Evolutionary conservation across 1,140 invertebrate species (phyloP).

Genomic region (Papilio machaon): DNA sequence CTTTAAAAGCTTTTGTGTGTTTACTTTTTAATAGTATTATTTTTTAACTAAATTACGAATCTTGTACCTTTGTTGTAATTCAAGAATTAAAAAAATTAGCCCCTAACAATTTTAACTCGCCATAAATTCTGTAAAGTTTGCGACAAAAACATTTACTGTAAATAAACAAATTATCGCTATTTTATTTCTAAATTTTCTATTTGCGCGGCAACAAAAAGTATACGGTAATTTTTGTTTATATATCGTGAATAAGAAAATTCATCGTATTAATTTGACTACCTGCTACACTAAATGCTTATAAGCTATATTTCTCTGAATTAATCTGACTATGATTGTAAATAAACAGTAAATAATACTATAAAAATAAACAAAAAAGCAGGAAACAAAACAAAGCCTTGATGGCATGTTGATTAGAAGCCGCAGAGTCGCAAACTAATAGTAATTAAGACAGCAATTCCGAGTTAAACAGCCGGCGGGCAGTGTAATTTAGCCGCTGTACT

Average conservation of each 20-base stretch:
- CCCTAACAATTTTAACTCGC: neutral
- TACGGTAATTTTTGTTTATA: no score
- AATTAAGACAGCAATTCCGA: slow-evolving; percentile 35
- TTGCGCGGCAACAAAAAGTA: no score
- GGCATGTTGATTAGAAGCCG: slow-evolving; percentile 25
- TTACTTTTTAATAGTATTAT: neutral
- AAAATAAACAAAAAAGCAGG: neutral
- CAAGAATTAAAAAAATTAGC: neutral
- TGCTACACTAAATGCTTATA: no score
- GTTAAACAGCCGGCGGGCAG: slow-evolving; percentile 21
- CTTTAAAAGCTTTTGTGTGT: neutral
- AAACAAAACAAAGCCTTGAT: slow-evolving; percentile 8
- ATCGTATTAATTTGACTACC: no score
- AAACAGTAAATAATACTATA: no score
- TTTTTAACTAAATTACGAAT: neutral
- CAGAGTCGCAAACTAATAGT: slow-evolving; percentile 24
- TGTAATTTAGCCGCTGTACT: slow-evolving; percentile 30
- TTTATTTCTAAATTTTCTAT: no score
- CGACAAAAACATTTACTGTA: neutral
- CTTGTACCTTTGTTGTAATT: neutral
- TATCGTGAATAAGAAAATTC: no score
- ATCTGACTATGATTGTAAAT: no score
- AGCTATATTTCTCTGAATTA: no score
- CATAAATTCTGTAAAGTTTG: neutral
- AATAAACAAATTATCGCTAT: neutral